Evolutionary conservation across 2,888 invertebrate genomes (phyloP).

Genomic region (Nomada fucata): DNA sequence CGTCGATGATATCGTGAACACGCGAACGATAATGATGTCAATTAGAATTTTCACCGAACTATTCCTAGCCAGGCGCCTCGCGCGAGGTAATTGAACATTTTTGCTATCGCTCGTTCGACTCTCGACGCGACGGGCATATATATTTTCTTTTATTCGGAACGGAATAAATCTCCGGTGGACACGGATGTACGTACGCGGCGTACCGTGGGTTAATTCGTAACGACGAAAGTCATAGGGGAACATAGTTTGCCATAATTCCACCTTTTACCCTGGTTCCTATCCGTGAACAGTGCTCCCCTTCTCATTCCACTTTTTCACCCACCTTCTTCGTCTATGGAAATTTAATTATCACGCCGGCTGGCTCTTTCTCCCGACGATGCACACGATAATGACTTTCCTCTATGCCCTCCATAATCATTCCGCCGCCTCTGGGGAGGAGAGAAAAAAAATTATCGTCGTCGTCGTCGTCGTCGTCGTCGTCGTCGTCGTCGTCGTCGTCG

Average conservation of each 20-base stretch:
- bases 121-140: not conserved
- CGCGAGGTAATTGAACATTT: slow-evolving; percentile 6
- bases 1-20: slow-evolving; percentile 20
- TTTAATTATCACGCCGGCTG: slow-evolving; percentile 77
- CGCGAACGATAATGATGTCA: slow-evolving; percentile 30
- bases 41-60: slow-evolving; percentile 15
- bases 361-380: slow-evolving; percentile 57
- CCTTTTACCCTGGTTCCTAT: slow-evolving; percentile 34
- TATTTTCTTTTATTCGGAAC: not conserved
- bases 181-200: slow-evolving; percentile 5
- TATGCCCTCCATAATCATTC: slow-evolving; percentile 57
- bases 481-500: not conserved
- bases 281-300: slow-evolving; percentile 29
- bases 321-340: slow-evolving; percentile 74
- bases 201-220: slow-evolving; percentile 55
- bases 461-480: not conserved
- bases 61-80: not conserved
- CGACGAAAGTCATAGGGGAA: slow-evolving; percentile 52
- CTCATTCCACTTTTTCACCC: slow-evolving; percentile 41
- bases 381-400: slow-evolving; percentile 68
- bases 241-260: slow-evolving; percentile 57
- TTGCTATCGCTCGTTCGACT: not conserved
- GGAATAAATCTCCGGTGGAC: not conserved
- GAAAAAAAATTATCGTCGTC: slow-evolving; percentile 15
- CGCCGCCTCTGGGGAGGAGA: not conserved